Base-by-base conservation (phyloP, 64 coral and sea anemone species). In the Dendronephthya gigantea region DNA sequence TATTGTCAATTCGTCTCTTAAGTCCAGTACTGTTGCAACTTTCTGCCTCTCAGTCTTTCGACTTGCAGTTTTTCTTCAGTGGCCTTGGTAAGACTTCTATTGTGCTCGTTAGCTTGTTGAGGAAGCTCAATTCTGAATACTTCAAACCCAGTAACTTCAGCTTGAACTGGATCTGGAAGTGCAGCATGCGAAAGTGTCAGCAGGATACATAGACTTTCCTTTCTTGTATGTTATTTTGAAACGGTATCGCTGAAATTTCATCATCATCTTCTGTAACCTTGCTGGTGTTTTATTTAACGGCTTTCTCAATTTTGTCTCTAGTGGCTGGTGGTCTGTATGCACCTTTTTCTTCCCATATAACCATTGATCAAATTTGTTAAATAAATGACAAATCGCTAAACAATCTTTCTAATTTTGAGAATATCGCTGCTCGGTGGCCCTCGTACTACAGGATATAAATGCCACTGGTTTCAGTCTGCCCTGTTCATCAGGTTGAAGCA, bases 341-440 rank as follows among this genome's bases (percentile, higher is more conserved):
- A 91, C 85, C 82, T 91, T 52, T 23, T 43, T 0, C 37, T 90
- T 90, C 10, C 89, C 89, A 49, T 90, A 82, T 16, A 90, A 68
- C 89, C 89, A 90, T 8, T 93, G 88, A 30, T 93, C 88, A 93
- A 89, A 88, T 47, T 93, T 93, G 31, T 87, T 65, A 28, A 91
- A 91, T 7, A 19, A 41, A 55, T 88, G 69, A 14, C 85, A 91
- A 6, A 91, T 91, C 3, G 90, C 85, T 6, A 91, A 58, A 76
- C 31, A 39, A 4, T 83, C 82, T 82, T 82, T 83, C 82, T 83
- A 8, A 10, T 70, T 40, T 22, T 72, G 85, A 1, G 56, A 86
- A 1, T 72, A 70, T 28, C 55, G 38, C 58, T 86, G 85, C 9
- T 87, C 65, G 49, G 86, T 87, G 23, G 39, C 14, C 76, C 16